Evolutionary conservation across 2,113 vertebrate species (phyloP).

Genomic region (Quiscalus mexicanus): DNA sequence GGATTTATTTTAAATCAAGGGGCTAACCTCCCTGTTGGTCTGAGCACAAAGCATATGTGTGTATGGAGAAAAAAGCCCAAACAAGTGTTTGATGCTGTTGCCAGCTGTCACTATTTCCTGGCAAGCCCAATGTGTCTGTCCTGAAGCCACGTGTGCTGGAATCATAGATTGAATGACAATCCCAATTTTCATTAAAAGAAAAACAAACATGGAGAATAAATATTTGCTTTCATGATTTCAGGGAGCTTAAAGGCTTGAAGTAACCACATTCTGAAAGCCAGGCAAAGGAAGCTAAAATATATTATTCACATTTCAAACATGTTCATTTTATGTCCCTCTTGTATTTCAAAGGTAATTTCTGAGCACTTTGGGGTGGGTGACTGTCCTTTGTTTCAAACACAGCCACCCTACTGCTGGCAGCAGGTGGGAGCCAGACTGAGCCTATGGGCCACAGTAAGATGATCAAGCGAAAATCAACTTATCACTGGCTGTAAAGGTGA

Average conservation of each 20-base stretch:
- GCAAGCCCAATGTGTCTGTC: not conserved
- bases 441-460: not conserved
- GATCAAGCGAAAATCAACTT: conserved; percentile 55
- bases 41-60: not conserved
- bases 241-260: not conserved
- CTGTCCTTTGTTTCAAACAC: not conserved
- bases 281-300: not conserved
- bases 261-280: not conserved
- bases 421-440: not conserved
- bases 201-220: conserved; percentile 5
- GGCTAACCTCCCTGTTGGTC: not conserved
- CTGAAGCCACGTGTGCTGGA: not conserved
- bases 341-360: not conserved
- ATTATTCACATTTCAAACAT: not conserved
- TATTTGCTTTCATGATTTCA: not conserved
- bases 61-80: conserved; percentile 9
- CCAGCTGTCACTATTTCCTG: conserved; percentile 21
- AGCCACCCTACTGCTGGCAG: not conserved
- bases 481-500: conserved; percentile 47
- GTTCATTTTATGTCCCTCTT: not conserved
- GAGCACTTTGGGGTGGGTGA: not conserved
- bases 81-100: not conserved
- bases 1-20: conserved; percentile 3
- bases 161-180: not conserved
- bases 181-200: conserved; percentile 24